Base-by-base conservation (phyloP, 2,113 vertebrate species). In the Pitta sordida region DNA sequence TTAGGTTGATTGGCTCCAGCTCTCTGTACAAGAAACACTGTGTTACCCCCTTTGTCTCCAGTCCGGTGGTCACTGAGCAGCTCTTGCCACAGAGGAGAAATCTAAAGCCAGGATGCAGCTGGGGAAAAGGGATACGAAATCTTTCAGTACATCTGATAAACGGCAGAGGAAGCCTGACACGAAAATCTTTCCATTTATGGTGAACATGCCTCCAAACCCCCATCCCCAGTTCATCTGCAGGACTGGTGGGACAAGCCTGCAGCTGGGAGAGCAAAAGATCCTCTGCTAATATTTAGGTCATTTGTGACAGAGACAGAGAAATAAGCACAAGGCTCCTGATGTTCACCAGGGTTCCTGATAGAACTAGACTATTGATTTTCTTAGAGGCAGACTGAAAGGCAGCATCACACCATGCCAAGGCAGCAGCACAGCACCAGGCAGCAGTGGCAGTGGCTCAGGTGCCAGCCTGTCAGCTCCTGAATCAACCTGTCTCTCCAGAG, bases 201-300 rank as follows among this genome's bases (percentile, higher is more conserved):
- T 23, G 30, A 63, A 80, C 3, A 3, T 13, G 48, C 22, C 21
- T 44, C 36, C 52, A 36, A 10, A 0, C 34, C 18, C 19, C 6
- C 8, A n/a, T 2, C 7, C 36, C 22, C 32, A 51, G 30, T 15
- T 46, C n/a, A 34, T 32, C n/a, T 44, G 36, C 0, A 0, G 43
- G 48, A 32, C 27, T 48, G 7, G 8, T 55, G n/a, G 53, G 78
- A 74, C 41, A 52, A 48, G 7, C 15, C 36, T 37, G 41, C 49
- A 39, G 52, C 3, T 6, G 2, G 49, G 41, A 69, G 7, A 69
- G 46, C 30, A 43, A 44, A 70, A 27, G 7, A 71, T 49, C 14
- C n/a, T 70, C 51, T 49, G 48, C 37, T 37, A 37, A 32, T 37
- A 76, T 63, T 78, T 30, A 36, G 18, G 53, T 83, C 10, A 59